Percentiles rank a stretch among this genome's conserved stretches.
phyloP scores from a whole-genome alignment of 37 sponge, comb jelly and placozoan species.

The Chondrosia reniformis region DNA sequence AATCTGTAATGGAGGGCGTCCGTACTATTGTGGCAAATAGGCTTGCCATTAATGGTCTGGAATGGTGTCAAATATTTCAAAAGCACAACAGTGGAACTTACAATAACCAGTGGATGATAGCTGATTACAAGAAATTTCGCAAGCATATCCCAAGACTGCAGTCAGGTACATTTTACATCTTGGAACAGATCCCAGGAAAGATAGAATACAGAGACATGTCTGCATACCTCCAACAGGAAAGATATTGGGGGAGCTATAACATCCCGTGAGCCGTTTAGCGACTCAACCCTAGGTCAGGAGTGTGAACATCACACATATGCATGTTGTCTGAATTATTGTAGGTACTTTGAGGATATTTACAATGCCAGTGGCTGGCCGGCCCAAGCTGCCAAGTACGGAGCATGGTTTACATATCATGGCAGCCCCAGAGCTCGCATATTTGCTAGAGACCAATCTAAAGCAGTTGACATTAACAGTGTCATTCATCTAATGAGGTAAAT shows the following conservation, averaged over 20 bases:
- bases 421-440: slow-evolving; percentile 87
- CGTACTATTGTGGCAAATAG: slow-evolving; percentile 82
- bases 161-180: slow-evolving; percentile 67
- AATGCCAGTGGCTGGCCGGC: slow-evolving; percentile 66
- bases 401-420: slow-evolving; percentile 75
- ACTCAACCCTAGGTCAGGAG: too few relatives aligned
- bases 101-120: slow-evolving; percentile 97
- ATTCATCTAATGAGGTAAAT: slow-evolving; percentile 82
- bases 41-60: slow-evolving; percentile 60
- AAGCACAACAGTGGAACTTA: slow-evolving; percentile 91
- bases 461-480: slow-evolving; percentile 69
- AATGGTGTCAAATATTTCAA: slow-evolving; percentile 67
- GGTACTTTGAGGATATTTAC: slow-evolving; percentile 69
- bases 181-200: slow-evolving; percentile 90
- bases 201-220: slow-evolving; percentile 7
- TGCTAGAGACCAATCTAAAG: slow-evolving; percentile 68
- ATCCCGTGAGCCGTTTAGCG: slow-evolving; percentile 93
- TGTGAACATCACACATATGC: background rate
- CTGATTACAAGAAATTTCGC: slow-evolving; percentile 86
- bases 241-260: slow-evolving; percentile 96
- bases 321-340: background rate
- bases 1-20: slow-evolving; percentile 61
- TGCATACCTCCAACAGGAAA: slow-evolving; percentile 17
- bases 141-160: slow-evolving; percentile 13
- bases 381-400: slow-evolving; percentile 78